Conservation (phyloP, 2,113 vertebrate species). For the Tympanuchus pallidicinctus region DNA sequence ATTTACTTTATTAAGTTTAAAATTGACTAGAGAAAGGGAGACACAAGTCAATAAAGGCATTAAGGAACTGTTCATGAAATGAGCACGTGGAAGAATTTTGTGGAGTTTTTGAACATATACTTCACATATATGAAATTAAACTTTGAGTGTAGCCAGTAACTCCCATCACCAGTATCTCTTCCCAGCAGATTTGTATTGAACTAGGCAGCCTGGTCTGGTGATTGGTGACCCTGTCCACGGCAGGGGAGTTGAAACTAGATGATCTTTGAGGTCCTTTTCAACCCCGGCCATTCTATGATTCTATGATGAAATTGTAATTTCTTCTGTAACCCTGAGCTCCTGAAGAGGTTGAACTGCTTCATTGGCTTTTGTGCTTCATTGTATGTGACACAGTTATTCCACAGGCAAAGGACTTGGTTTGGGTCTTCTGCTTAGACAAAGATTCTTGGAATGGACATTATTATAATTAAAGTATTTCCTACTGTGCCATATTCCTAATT, state of each 20-base stretch:
- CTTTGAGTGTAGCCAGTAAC: neutral
- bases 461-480: neutral
- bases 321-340: neutral
- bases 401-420: neutral
- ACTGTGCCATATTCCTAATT: neutral
- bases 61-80: neutral
- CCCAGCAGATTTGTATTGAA: neutral
- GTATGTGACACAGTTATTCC: neutral
- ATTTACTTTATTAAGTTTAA: neutral
- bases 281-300: too few species aligned
- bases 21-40: neutral
- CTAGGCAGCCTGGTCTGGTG: neutral
- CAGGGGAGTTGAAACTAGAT: too few species aligned
- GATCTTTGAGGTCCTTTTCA: too few species aligned
- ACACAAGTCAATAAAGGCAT: neutral
- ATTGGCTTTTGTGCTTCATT: neutral
- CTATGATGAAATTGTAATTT: too few species aligned
- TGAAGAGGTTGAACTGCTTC: neutral
- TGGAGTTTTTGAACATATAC: neutral
- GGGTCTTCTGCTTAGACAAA: neutral
- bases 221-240: too few species aligned
- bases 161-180: neutral
- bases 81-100: neutral
- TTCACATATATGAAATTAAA: neutral
- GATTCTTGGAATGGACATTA: neutral